phyloP scores from a whole-genome alignment of 2,113 vertebrate genomes.

The Chunga burmeisteri region DNA sequence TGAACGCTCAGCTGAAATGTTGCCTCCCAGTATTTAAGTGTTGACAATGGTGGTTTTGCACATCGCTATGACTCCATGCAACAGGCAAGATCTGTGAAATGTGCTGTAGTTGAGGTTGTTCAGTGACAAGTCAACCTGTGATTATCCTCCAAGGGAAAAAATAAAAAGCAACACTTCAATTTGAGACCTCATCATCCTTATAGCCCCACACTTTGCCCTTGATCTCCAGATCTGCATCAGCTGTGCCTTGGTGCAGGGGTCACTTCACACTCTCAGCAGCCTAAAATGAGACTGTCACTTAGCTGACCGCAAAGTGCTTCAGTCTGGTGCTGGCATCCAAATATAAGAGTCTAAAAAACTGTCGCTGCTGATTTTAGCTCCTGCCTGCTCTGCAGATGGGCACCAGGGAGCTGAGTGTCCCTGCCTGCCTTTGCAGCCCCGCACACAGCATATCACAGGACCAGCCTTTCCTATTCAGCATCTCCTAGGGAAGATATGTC shows the following conservation, averaged over 20 bases:
- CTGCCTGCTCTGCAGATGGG: neutral
- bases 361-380: neutral
- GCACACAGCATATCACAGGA: accelerated
- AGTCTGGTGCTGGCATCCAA: neutral
- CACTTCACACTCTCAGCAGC: neutral
- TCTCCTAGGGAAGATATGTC: neutral
- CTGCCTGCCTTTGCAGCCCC: neutral
- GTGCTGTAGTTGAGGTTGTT: neutral
- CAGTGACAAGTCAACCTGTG: neutral
- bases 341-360: neutral
- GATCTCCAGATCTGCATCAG: neutral
- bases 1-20: neutral
- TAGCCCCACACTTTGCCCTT: neutral
- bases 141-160: neutral
- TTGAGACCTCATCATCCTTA: neutral
- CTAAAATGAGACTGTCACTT: neutral
- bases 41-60: neutral
- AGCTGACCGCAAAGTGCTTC: neutral
- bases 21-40: neutral
- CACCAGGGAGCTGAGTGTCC: neutral
- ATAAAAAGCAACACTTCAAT: neutral
- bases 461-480: neutral
- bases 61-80: neutral
- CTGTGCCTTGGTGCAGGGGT: neutral
- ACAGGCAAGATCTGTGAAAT: neutral